phyloP scores from a whole-genome alignment of 2,888 invertebrate species.

The Xylota segnis region DNA sequence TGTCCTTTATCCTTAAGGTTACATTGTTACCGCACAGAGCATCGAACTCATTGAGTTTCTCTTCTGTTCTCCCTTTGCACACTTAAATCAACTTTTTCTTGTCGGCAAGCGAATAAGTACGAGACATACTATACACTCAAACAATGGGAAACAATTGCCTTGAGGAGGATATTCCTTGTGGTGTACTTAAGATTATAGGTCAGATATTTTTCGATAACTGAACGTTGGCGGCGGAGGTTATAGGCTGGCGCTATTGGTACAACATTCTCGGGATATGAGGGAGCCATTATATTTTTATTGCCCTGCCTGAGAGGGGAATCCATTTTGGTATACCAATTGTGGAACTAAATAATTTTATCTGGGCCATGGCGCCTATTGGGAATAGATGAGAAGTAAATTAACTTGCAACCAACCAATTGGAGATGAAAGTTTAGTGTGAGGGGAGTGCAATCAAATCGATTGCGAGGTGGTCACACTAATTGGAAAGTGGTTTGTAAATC shows the following conservation, averaged over 20 bases:
- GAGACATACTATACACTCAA: conserved; percentile 18
- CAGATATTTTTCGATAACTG: conserved; percentile 64
- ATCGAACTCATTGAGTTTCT: conserved; percentile 14
- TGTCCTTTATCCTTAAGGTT: not conserved
- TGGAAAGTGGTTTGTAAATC: conserved; percentile 11
- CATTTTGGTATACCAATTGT: conserved; percentile 31
- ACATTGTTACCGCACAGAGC: not conserved
- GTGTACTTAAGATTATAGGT: conserved; percentile 71
- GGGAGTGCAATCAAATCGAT: conserved; percentile 16
- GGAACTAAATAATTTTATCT: conserved; percentile 67
- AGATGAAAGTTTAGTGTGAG: conserved; percentile 49
- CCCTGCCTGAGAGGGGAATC: conserved; percentile 35
- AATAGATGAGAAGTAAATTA: conserved; percentile 59
- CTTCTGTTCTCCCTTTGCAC: not conserved
- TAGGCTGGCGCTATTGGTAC: conserved; percentile 23
- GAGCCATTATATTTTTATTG: conserved; percentile 69
- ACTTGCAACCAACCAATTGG: conserved; percentile 47
- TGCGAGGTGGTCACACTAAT: conserved; percentile 19
- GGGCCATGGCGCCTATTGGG: conserved; percentile 51
- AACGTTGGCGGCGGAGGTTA: conserved; percentile 8
- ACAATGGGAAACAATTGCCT: conserved; percentile 58
- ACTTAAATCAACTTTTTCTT: conserved; percentile 29
- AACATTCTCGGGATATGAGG: conserved; percentile 40
- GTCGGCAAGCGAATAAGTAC: conserved; percentile 19
- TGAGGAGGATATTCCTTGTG: conserved; percentile 63